phyloP scores from a whole-genome alignment of 2,113 vertebrate genomes.

The Ochotona curzoniae region DNA sequence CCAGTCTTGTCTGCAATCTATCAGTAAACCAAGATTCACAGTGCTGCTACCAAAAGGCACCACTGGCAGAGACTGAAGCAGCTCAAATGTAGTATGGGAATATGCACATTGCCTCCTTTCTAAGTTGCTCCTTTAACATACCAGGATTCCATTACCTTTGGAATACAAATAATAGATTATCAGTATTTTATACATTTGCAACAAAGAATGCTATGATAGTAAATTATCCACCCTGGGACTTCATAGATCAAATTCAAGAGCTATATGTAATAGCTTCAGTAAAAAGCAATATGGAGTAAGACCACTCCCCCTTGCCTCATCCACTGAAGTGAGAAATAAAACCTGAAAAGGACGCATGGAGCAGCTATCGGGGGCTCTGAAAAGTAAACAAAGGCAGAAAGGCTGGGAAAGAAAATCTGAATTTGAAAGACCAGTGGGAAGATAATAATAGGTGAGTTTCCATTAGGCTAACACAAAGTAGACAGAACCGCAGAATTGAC shows the following conservation, averaged over 20 bases:
- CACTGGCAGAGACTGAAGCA: neutral
- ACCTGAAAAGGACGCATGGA: neutral
- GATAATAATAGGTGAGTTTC: neutral
- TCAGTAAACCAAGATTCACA: neutral
- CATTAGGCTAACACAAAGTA: neutral
- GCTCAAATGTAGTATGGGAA: neutral
- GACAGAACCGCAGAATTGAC: neutral
- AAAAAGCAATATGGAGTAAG: neutral
- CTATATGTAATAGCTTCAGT: neutral
- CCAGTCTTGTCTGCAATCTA: neutral
- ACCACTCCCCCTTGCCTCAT: neutral
- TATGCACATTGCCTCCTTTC: neutral
- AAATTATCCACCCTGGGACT: neutral
- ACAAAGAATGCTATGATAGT: neutral
- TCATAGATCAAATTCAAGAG: neutral
- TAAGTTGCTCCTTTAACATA: neutral
- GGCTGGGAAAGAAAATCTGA: neutral
- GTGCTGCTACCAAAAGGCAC: neutral
- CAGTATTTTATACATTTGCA: neutral
- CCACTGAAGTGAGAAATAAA: neutral
- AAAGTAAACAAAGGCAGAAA: neutral
- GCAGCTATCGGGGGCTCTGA: neutral
- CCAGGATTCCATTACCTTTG: neutral
- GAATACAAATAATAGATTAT: neutral
- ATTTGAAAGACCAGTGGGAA: neutral